A percentile compares a stretch with the other conserved stretches of the same genome.
Evolutionary conservation across 2,797 vertebrate genomes (phyloP).

Genomic region (Myripristis jacobus): DNA sequence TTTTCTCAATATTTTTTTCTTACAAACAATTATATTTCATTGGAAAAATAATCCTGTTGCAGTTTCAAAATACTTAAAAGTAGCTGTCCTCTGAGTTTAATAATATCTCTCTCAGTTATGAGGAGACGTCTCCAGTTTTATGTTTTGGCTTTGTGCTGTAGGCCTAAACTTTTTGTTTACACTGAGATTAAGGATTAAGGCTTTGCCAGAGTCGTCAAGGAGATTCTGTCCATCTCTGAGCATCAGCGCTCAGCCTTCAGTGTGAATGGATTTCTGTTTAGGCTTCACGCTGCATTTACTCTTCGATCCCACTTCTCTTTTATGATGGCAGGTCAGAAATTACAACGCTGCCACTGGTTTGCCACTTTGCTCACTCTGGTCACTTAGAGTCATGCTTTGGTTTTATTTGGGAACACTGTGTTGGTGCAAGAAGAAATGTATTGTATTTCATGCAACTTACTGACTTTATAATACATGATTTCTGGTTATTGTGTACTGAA

Average conservation of each 20-base stretch:
- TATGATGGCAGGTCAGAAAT: constrained; percentile 37
- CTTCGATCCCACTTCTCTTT: constrained; percentile 34
- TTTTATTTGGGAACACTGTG: too few relatives aligned
- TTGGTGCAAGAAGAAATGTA: neutral
- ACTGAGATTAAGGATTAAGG: neutral
- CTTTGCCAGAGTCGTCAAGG: constrained; percentile 8
- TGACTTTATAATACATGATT: too few relatives aligned
- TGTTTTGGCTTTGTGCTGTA: neutral
- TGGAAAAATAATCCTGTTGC: too few relatives aligned
- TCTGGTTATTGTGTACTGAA: neutral
- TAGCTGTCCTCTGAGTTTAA: neutral
- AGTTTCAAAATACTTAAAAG: too few relatives aligned
- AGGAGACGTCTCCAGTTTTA: neutral
- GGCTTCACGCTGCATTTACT: constrained; percentile 50
- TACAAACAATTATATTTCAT: too few relatives aligned
- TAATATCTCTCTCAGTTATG: neutral
- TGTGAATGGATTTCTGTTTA: constrained; percentile 40
- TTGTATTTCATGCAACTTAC: too few relatives aligned
- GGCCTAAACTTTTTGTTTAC: neutral
- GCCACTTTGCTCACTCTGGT: neutral
- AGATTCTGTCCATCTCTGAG: constrained; percentile 5
- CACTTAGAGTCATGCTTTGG: neutral
- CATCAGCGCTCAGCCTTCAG: neutral
- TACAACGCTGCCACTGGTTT: constrained; percentile 29
- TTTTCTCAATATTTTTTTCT: too few relatives aligned